Evolutionary conservation across 2,797 vertebrate genomes (phyloP).

Genomic region (Molossus alvarezi): DNA sequence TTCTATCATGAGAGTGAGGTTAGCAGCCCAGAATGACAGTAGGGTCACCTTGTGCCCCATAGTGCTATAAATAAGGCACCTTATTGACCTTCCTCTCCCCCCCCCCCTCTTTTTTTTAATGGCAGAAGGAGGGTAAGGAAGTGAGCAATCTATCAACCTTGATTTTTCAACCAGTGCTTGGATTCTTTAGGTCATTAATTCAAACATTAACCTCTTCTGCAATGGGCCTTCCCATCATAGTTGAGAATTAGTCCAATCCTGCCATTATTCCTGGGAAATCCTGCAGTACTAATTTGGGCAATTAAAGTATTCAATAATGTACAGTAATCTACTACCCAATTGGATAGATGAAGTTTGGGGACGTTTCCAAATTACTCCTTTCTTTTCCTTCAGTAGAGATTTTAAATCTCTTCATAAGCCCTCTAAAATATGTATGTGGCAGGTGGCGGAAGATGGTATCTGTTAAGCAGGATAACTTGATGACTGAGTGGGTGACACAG

Average conservation of each 20-base stretch:
- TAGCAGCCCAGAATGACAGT: neutral
- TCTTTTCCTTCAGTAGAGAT: slow-evolving; percentile 56
- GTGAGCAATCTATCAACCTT: neutral
- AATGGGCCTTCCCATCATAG: slow-evolving; percentile 7
- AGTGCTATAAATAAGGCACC: neutral
- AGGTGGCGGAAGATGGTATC: neutral
- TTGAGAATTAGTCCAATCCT: slow-evolving; percentile 45
- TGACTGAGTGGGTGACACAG: neutral
- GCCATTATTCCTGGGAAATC: slow-evolving; percentile 40
- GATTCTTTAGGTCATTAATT: slow-evolving; percentile 55
- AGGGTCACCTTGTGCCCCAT: neutral
- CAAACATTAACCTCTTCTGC: slow-evolving; percentile 30
- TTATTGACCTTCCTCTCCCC: neutral
- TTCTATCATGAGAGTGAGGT: neutral
- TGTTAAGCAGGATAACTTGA: neutral
- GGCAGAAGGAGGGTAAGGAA: neutral
- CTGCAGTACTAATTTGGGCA: slow-evolving; percentile 26
- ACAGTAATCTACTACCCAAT: neutral
- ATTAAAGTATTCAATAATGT: slow-evolving; percentile 37
- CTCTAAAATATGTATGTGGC: neutral
- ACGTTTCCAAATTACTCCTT: slow-evolving; percentile 67
- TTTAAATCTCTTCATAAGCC: slow-evolving; percentile 13
- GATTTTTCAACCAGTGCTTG: neutral
- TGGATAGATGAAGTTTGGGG: slow-evolving; percentile 60
- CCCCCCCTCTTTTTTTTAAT: neutral